These are phyloP conservation scores for Gari tellinella DNA, from an alignment of 2,888 invertebrate genomes.

Conservation along the genomic window DNA sequence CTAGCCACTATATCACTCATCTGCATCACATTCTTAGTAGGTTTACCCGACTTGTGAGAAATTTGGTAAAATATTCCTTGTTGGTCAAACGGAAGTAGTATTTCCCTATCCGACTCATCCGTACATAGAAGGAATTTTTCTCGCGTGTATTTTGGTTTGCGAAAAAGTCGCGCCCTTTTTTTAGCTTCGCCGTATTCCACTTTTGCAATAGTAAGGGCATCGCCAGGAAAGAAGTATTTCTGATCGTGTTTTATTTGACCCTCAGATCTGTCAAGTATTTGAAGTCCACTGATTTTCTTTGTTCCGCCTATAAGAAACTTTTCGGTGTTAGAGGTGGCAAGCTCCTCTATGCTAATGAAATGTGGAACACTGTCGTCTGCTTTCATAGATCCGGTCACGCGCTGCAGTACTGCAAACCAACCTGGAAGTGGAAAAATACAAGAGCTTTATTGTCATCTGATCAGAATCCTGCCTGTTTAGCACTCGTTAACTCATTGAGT, in stretches of 20 bases:
- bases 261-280: constrained; percentile 50
- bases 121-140: constrained; percentile 72
- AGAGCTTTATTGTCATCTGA: too few relatives aligned
- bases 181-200: constrained; percentile 70
- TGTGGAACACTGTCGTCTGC: constrained; percentile 67
- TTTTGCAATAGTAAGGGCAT: constrained; percentile 68
- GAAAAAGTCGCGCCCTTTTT: constrained; percentile 59
- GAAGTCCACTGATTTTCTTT: constrained; percentile 62
- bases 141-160: constrained; percentile 64
- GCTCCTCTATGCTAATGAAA: constrained; percentile 65
- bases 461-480: too few relatives aligned
- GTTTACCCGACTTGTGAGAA: constrained; percentile 57
- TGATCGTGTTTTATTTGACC: constrained; percentile 57
- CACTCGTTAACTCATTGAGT: too few relatives aligned
- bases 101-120: constrained; percentile 71
- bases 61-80: constrained; percentile 72
- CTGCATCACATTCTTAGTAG: constrained; percentile 65
- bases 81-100: constrained; percentile 70
- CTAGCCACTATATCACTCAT: constrained; percentile 71
- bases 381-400: constrained; percentile 51
- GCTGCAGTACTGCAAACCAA: constrained; percentile 74
- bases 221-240: constrained; percentile 69
- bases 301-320: constrained; percentile 74
- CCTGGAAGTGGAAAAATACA: too few relatives aligned
- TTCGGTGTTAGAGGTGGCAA: constrained; percentile 68